Conservation (phyloP, 2,888 invertebrate species). For the Bugulina stolonifera region DNA sequence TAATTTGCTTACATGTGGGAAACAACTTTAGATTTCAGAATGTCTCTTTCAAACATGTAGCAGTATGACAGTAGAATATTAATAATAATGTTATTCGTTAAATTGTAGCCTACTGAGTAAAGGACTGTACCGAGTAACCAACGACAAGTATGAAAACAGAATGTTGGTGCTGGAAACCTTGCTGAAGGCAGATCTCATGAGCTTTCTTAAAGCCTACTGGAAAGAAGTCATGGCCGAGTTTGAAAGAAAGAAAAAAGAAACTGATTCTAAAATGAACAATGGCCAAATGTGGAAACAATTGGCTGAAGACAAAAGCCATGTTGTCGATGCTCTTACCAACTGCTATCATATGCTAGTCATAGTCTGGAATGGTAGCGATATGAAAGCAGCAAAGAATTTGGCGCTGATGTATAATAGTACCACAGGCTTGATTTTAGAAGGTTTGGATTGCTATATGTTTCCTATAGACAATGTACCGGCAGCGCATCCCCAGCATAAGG, state of each 20-base stretch:
- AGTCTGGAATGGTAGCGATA: constrained; percentile 19
- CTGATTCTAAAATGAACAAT: neutral
- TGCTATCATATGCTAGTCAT: constrained; percentile 4
- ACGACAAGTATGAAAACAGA: neutral
- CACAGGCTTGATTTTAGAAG: neutral
- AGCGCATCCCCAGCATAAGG: constrained; percentile 17
- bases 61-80: too few relatives aligned
- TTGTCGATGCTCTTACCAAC: constrained; percentile 17
- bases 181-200: neutral
- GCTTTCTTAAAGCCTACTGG: neutral
- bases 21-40: too few relatives aligned
- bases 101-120: constrained; percentile 5
- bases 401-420: neutral
- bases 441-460: neutral
- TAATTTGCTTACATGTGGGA: too few relatives aligned
- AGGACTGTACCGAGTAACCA: neutral
- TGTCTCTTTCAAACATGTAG: too few relatives aligned
- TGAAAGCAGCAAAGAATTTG: neutral
- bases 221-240: neutral
- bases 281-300: constrained; percentile 3
- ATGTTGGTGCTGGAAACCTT: neutral
- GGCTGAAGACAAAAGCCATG: neutral
- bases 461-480: neutral
- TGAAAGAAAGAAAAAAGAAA: neutral
- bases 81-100: too few relatives aligned